A percentile compares a stretch with the other conserved stretches of the same genome.
Evolutionary conservation across 2,888 invertebrate species (phyloP).

Genomic region (Pseudococcus longispinus): DNA sequence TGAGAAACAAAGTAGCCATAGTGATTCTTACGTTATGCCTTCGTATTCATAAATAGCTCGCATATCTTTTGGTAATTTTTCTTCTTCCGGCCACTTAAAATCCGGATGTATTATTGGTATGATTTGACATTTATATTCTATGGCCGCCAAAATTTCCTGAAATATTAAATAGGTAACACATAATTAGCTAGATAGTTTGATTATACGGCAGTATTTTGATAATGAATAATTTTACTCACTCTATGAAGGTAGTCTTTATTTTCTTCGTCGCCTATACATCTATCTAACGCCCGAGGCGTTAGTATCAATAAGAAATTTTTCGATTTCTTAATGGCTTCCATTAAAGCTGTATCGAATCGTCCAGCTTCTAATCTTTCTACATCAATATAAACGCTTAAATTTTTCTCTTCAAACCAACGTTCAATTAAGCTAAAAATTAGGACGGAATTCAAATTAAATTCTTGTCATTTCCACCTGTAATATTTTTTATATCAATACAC

Average conservation of each 20-base stretch:
- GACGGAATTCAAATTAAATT: no score
- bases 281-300: not conserved
- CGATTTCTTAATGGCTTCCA: not conserved
- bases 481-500: no score
- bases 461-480: no score
- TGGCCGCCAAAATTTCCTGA: not conserved
- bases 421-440: not conserved
- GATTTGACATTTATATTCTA: not conserved
- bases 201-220: not conserved
- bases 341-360: not conserved
- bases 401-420: not conserved
- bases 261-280: not conserved
- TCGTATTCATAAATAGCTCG: not conserved
- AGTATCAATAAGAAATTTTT: not conserved
- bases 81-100: not conserved
- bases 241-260: not conserved
- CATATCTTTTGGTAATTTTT: not conserved
- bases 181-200: not conserved
- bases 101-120: not conserved
- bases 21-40: not conserved
- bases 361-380: not conserved
- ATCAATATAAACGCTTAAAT: not conserved
- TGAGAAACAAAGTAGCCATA: not conserved
- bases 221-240: not conserved
- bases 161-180: not conserved